Evolutionary conservation across 2,888 invertebrate species (phyloP).

Genomic region (Lasioglossum lativentre): DNA sequence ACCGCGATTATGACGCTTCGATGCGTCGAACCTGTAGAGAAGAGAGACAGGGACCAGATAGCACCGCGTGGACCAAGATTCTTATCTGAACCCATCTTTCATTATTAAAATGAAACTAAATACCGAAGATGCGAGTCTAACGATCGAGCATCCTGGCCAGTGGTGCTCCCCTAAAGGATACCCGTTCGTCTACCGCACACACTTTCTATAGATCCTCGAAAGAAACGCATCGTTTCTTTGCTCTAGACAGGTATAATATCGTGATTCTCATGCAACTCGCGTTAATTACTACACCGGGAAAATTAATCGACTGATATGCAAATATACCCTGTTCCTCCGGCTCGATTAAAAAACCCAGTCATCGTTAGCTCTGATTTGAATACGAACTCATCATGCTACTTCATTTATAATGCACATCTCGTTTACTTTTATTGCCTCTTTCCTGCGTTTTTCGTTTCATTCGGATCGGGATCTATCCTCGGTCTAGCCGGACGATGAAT

Average conservation of each 20-base stretch:
- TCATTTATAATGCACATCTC: not conserved
- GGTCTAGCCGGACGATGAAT: not conserved
- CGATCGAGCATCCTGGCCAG: slow-evolving; percentile 71
- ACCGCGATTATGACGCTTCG: slow-evolving; percentile 79
- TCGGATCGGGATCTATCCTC: not conserved
- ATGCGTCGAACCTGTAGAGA: slow-evolving; percentile 72
- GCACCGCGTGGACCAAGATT: slow-evolving; percentile 66
- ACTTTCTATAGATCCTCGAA: not conserved
- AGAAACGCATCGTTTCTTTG: not conserved
- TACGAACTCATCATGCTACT: not conserved
- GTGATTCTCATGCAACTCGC: not conserved
- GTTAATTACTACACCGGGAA: not conserved
- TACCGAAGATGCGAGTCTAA: slow-evolving; percentile 78
- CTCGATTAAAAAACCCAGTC: slow-evolving; percentile 1
- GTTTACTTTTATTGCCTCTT: not conserved
- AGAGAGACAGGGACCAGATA: slow-evolving; percentile 55
- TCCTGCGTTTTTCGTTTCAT: not conserved
- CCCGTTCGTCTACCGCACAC: not conserved
- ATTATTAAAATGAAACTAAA: slow-evolving; percentile 83
- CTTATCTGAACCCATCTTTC: slow-evolving; percentile 79
- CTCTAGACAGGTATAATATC: not conserved
- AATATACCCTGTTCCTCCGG: not conserved
- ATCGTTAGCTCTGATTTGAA: slow-evolving; percentile 1
- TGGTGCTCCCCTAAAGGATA: slow-evolving; percentile 68
- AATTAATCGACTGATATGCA: slow-evolving; percentile 3